These are phyloP conservation scores for Glaucomys volans DNA, from an alignment of 2,113 vertebrate species.

Conservation along the genomic window DNA sequence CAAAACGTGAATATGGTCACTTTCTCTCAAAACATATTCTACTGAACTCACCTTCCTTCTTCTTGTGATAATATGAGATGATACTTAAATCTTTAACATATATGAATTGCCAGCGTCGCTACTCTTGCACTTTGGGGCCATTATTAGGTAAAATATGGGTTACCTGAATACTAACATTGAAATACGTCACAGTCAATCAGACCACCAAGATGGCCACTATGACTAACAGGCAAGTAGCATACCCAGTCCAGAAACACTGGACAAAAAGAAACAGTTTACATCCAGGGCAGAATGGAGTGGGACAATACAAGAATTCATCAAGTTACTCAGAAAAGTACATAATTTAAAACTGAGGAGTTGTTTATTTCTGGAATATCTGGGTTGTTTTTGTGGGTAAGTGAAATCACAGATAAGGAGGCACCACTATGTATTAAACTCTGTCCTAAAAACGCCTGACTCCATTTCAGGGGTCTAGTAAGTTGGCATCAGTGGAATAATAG, in stretches of 20 bases:
- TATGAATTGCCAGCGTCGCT: not conserved
- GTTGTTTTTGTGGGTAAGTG: not conserved
- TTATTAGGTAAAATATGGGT: not conserved
- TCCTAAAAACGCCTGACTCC: constrained; percentile 22
- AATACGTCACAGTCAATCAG: not conserved
- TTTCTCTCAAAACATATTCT: not conserved
- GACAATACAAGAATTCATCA: not conserved
- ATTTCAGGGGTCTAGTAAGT: not conserved
- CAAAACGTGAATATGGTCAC: not conserved
- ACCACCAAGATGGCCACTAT: not conserved
- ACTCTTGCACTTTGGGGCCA: not conserved
- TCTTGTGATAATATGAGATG: not conserved
- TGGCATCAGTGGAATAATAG: not conserved
- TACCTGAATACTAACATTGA: not conserved
- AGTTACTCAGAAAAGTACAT: not conserved
- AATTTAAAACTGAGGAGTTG: not conserved
- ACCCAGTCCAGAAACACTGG: not conserved
- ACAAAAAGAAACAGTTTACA: not conserved
- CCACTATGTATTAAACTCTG: not conserved
- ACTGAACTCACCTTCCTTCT: not conserved
- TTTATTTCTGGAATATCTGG: not conserved
- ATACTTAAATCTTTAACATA: not conserved
- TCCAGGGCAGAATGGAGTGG: not conserved
- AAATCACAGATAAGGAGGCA: not conserved
- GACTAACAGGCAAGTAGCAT: not conserved